phyloP scores from a whole-genome alignment of 2,888 invertebrate species.

The Lathronympha strigana region DNA sequence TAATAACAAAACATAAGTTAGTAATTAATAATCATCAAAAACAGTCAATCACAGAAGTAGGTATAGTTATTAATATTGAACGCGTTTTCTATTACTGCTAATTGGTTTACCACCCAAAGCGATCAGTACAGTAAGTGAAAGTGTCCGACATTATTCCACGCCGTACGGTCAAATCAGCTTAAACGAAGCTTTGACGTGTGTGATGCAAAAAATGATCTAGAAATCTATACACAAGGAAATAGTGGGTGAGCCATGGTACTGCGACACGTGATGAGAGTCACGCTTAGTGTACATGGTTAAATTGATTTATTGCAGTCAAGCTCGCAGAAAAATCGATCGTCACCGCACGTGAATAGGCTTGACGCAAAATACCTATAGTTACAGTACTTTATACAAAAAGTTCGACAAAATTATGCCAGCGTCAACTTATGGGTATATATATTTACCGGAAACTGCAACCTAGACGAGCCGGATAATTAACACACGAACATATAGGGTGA shows the following conservation, averaged over 20 bases:
- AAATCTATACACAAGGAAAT: slow-evolving; percentile 37
- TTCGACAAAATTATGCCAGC: too few species aligned
- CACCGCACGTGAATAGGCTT: neutral
- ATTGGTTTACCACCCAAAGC: slow-evolving; percentile 41
- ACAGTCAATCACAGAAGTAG: slow-evolving; percentile 21
- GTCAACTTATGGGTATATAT: too few species aligned
- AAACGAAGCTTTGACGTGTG: slow-evolving; percentile 38
- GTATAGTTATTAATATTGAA: slow-evolving; percentile 28
- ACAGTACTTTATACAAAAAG: too few species aligned
- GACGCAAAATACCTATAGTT: neutral
- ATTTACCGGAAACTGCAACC: too few species aligned
- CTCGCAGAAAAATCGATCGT: slow-evolving; percentile 12
- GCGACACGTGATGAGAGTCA: slow-evolving; percentile 16
- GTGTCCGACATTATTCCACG: slow-evolving; percentile 38
- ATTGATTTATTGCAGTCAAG: slow-evolving; percentile 23
- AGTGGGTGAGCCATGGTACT: slow-evolving; percentile 19
- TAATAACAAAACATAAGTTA: too few species aligned
- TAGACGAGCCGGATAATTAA: too few species aligned
- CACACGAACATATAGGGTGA: too few species aligned
- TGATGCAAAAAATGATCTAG: slow-evolving; percentile 43
- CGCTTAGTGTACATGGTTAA: slow-evolving; percentile 7
- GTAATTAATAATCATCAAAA: slow-evolving; percentile 9
- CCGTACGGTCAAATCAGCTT: slow-evolving; percentile 32
- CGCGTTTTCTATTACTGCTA: slow-evolving; percentile 35
- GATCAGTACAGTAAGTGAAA: slow-evolving; percentile 42